phyloP scores from a whole-genome alignment of 2,888 invertebrate genomes.

The Myathropa florea region DNA sequence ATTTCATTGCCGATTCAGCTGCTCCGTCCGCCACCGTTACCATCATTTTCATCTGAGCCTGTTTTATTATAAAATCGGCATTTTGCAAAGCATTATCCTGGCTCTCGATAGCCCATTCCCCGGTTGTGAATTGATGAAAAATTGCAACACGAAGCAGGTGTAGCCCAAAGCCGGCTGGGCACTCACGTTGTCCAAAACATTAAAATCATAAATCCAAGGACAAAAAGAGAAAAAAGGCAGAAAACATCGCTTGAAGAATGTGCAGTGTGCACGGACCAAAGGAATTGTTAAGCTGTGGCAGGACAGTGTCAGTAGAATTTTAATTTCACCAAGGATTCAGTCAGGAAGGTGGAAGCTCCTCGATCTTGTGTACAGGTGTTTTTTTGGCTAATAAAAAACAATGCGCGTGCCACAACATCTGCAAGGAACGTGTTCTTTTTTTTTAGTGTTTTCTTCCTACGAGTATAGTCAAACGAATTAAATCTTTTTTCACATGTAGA shows the following conservation, averaged over 20 bases:
- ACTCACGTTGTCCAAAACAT: constrained; percentile 42
- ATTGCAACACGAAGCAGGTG: constrained; percentile 60
- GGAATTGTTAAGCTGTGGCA: constrained; percentile 5
- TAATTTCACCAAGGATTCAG: constrained; percentile 49
- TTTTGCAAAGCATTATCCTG: constrained; percentile 46
- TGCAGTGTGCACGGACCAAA: neutral
- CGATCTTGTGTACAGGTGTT: constrained; percentile 51
- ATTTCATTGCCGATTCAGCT: constrained; percentile 33
- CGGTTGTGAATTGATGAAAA: constrained; percentile 53
- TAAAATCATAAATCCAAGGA: constrained; percentile 64
- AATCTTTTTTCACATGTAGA: constrained; percentile 46
- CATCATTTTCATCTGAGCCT: constrained; percentile 15
- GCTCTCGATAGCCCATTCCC: constrained; percentile 29
- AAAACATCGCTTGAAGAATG: neutral
- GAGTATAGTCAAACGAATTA: constrained; percentile 29
- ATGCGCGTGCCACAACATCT: constrained; percentile 60
- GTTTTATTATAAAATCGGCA: constrained; percentile 47
- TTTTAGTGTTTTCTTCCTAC: neutral
- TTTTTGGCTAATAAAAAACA: constrained; percentile 28
- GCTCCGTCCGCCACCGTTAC: constrained; percentile 14
- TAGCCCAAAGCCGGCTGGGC: constrained; percentile 25
- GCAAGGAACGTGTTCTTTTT: constrained; percentile 34
- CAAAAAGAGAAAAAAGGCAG: constrained; percentile 15
- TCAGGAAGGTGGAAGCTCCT: constrained; percentile 10
- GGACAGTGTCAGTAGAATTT: constrained; percentile 41